Percentiles rank a stretch among this genome's conserved stretches.
phyloP scores from a whole-genome alignment of 2,888 invertebrate species.

The Agonum fuliginosum region DNA sequence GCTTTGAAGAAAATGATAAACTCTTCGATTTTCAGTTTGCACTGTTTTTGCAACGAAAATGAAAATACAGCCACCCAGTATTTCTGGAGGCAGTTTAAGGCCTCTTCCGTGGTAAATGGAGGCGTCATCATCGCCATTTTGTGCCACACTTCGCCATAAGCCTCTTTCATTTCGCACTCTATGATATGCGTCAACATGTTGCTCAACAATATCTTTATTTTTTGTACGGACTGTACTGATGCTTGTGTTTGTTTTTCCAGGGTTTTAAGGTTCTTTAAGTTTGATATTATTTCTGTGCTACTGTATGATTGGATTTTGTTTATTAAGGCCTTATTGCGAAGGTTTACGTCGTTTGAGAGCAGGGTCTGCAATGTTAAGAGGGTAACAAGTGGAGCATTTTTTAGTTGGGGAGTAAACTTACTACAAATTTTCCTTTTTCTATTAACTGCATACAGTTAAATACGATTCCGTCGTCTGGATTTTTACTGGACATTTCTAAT shows the following conservation, averaged over 20 bases:
- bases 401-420: constrained; percentile 66
- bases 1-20: constrained; percentile 32
- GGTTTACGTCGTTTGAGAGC: constrained; percentile 77
- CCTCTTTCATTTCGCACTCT: constrained; percentile 35
- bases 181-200: constrained; percentile 48
- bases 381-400: neutral
- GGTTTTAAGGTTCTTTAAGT: constrained; percentile 57
- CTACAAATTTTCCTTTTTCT: constrained; percentile 75
- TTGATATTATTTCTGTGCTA: constrained; percentile 65
- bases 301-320: constrained; percentile 71
- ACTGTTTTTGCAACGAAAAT: constrained; percentile 47
- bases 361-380: constrained; percentile 72
- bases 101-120: constrained; percentile 43
- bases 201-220: constrained; percentile 38
- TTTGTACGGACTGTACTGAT: neutral
- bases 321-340: constrained; percentile 76
- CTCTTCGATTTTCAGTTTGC: constrained; percentile 33
- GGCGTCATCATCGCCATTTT: constrained; percentile 30
- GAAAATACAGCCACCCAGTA: constrained; percentile 49
- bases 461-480: constrained; percentile 77
- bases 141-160: constrained; percentile 45
- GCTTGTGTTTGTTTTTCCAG: neutral
- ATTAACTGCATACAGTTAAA: constrained; percentile 76
- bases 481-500: constrained; percentile 75
- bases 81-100: constrained; percentile 7